Base-by-base conservation (phyloP, 2,888 invertebrate species). In the Synanthedon andrenaeformis region DNA sequence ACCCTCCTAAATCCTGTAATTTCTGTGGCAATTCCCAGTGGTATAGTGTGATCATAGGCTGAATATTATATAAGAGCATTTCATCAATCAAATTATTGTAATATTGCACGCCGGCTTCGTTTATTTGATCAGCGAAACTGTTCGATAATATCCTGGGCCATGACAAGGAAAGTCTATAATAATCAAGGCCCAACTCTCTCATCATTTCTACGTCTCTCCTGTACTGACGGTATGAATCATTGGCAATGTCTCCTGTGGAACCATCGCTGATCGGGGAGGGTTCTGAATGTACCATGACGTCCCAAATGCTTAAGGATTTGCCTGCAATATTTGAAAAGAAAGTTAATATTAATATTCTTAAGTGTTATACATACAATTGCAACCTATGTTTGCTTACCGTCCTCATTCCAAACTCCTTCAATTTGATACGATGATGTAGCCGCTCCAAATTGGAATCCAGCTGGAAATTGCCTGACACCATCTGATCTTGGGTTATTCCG, bases 171-270 rank as follows among this genome's bases (percentile, higher is more conserved):
- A 90, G 89, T 10, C 90, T 71, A 64, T 89, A 89, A 49, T 78
- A 79, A 52, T 89, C 71, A 0, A 83, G 68, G 1, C 82, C 82
- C 0, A 88, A 66, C 58, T 87, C 76, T 51, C 77, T 72, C 60
- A 89, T 65, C 65, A 89, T 75, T 54, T 80, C 74, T 0, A 89
- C 82, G 61, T 89, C 89, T n/a, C 91, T 88, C 60, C 88, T 82
- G 69, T 89, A 91, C 62, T 89, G 89, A 68, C 91, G 82, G 64
- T 91, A 90, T 49, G 87, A 79, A 62, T 92, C 90, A 6, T 89
- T 82, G 0, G 91, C 83, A 1, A 90, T 66, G 62, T 92, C 91
- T 0, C 88, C 92, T 58, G 89, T 91, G 53, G 83, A 84, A n/a
- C 75, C 62, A 62, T 89, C 84, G 2, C 55, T 70, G 17, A 90